Evolutionary conservation across 1,140 invertebrate genomes (phyloP).

Genomic region (Meloidogyne exigua): DNA sequence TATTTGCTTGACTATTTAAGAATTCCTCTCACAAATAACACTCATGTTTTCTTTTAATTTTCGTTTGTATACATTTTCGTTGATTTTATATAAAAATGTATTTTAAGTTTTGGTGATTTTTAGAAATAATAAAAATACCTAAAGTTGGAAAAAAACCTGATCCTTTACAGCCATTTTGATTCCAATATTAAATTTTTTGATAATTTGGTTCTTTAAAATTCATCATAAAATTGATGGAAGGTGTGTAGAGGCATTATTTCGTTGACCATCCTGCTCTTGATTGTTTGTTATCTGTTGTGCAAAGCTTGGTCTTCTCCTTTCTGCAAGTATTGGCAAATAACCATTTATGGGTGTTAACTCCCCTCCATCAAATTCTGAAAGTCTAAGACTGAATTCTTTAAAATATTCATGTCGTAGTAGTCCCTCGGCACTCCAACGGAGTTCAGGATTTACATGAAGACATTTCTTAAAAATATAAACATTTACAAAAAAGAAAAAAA

Average conservation of each 20-base stretch:
- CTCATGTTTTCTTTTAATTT: no score
- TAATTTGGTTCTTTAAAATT: background rate
- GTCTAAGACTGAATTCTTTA: constrained; percentile 21
- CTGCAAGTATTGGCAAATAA: background rate
- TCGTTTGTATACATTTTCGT: no score
- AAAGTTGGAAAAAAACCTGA: no score
- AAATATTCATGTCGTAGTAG: constrained; percentile 85
- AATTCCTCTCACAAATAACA: no score
- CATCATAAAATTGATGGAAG: constrained; percentile 20
- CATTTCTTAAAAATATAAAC: constrained; percentile 73
- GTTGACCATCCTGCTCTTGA: constrained; percentile 1
- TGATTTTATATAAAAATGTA: no score
- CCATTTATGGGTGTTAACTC: background rate
- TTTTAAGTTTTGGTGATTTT: no score
- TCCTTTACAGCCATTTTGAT: background rate
- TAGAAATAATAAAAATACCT: no score
- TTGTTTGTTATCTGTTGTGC: constrained; percentile 7
- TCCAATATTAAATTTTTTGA: background rate
- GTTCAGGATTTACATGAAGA: constrained; percentile 85
- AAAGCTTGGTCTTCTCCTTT: background rate
- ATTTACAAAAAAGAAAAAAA: constrained; percentile 15
- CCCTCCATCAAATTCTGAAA: constrained; percentile 7
- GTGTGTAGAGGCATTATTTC: background rate
- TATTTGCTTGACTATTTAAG: no score
- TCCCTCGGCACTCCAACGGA: constrained; percentile 84